Base-by-base conservation (phyloP, 2,113 vertebrate genomes). In the Noctilio leporinus region DNA sequence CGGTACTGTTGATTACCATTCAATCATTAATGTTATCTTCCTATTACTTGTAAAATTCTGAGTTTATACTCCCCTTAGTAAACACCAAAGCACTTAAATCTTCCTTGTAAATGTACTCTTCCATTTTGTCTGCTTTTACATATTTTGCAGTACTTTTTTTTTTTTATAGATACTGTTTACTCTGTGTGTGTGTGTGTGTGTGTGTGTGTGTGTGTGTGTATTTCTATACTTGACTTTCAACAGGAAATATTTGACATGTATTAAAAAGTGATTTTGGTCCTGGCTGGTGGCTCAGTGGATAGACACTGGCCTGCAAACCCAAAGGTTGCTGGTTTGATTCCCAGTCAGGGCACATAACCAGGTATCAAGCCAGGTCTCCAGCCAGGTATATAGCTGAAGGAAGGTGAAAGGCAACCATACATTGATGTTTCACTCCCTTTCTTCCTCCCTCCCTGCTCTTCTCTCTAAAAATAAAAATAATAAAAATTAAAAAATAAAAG, bases 31-130 rank as follows among this genome's bases (percentile, higher is more conserved):
- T 0, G 19, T 4, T 10, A 0, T 28, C 35, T 81, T 80, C 19
- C 43, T 45, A 0, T 10, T 4, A 16, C 59, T 16, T 10, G 1
- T 38, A 0, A 10, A 10, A 15, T 10, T 4, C 7, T 57, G 55
- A 49, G 38, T 47, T 45, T 57, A 57, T 43, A 5, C 47, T 22
- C 38, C 40, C 59, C 38, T 45, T 45, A 40, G 35, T 20, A 47
- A 57, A 64, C 10, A 1, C 64, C 64, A 38, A 40, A 69, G 47
- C 30, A 22, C 59, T 38, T 45, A 28, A 14, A 7, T 35, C 45
- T 57, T 64, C 47, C 2, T 2, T 65, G 10, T 47, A 76, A 47
- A n/a, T 22, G 9, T 64, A 30, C n/a, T 62, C 16, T 75, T 75
- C 9, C 14, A 4, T 62, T 53, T 77, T 64, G 10, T 30, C 26